These are phyloP conservation scores for Halyomorpha halys DNA, from an alignment of 1,140 invertebrate genomes.

Conservation along the genomic window DNA sequence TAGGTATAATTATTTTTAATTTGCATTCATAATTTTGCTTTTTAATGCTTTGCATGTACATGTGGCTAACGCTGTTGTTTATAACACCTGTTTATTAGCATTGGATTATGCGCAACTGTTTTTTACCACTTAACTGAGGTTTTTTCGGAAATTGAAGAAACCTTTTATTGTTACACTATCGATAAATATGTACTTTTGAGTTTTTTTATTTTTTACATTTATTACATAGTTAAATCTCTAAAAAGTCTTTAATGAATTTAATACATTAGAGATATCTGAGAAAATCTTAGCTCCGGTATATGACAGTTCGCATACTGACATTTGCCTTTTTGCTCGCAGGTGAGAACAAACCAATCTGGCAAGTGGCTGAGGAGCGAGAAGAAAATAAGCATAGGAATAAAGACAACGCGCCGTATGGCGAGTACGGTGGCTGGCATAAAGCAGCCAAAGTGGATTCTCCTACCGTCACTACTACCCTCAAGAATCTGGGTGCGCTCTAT, in stretches of 20 bases:
- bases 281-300: slow-evolving; percentile 13
- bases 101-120: slow-evolving; percentile 23
- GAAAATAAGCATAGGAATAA: slow-evolving; percentile 87
- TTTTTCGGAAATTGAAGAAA: slow-evolving; percentile 18
- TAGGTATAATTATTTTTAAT: slow-evolving; percentile 8
- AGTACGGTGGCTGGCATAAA: slow-evolving; percentile 97
- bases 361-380: slow-evolving; percentile 96
- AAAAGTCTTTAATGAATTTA: background rate
- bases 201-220: too few relatives aligned
- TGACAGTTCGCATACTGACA: background rate
- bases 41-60: slow-evolving; percentile 23
- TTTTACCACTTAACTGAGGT: slow-evolving; percentile 15
- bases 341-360: slow-evolving; percentile 99
- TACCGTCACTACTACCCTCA: slow-evolving; percentile 92
- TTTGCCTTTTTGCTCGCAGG: slow-evolving; percentile 40
- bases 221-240: too few relatives aligned
- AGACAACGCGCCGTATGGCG: slow-evolving; percentile 81
- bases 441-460: slow-evolving; percentile 97
- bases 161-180: background rate
- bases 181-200: background rate
- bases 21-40: slow-evolving; percentile 9
- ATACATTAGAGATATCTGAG: background rate
- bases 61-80: slow-evolving; percentile 1
- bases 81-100: background rate
- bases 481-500: slow-evolving; percentile 94